These are phyloP conservation scores for Meandrina meandrites DNA, from an alignment of 92 coral and sea anemone species.

Conservation along the genomic window DNA sequence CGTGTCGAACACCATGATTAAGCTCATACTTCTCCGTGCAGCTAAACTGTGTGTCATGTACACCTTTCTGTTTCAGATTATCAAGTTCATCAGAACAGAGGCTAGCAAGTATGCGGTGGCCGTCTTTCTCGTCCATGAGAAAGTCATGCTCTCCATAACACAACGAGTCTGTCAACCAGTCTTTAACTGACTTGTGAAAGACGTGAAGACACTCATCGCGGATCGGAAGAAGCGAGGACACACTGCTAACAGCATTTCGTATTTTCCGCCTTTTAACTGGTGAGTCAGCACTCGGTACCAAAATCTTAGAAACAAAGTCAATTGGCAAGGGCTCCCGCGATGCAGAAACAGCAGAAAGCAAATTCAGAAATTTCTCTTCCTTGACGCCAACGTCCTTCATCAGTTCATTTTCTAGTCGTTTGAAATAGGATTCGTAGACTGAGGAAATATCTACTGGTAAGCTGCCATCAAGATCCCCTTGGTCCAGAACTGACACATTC, in stretches of 20 bases:
- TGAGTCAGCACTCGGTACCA: neutral
- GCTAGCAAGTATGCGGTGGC: constrained; percentile 48
- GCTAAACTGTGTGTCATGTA: neutral
- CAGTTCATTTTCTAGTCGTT: constrained; percentile 19
- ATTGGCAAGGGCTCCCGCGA: constrained; percentile 14
- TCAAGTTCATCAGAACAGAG: constrained; percentile 35
- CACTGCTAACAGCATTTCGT: constrained; percentile 11
- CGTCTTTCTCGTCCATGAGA: constrained; percentile 33
- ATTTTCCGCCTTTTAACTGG: neutral
- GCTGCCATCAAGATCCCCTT: neutral
- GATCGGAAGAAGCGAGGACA: constrained; percentile 54
- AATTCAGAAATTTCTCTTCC: neutral
- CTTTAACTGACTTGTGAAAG: constrained; percentile 65
- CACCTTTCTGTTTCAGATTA: constrained; percentile 12
- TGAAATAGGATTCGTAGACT: neutral
- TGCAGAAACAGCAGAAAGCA: constrained; percentile 15
- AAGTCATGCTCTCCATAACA: constrained; percentile 34
- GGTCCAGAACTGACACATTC: neutral
- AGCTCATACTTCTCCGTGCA: constrained; percentile 22
- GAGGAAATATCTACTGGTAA: neutral
- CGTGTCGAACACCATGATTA: constrained; percentile 8
- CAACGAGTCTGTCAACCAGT: constrained; percentile 46
- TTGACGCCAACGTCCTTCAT: neutral
- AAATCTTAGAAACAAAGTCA: constrained; percentile 5
- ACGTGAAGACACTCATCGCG: constrained; percentile 42